Percentiles rank a stretch among this genome's conserved stretches.
Evolutionary conservation across 2,888 invertebrate species (phyloP).

Genomic region (Pantelozetes paolii): DNA sequence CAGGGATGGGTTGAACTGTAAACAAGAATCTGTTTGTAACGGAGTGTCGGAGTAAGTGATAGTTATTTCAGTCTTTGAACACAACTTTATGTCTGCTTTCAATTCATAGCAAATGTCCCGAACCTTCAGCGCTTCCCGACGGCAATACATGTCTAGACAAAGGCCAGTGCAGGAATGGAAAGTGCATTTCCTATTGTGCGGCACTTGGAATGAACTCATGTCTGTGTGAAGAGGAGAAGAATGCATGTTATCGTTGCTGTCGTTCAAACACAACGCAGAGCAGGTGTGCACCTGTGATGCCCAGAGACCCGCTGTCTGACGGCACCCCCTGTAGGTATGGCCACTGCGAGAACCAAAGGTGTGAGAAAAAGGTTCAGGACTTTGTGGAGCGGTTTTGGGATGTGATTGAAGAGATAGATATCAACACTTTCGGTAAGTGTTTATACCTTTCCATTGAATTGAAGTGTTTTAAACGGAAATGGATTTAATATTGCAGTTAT

Average conservation of each 20-base stretch:
- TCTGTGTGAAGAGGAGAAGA: constrained; percentile 89
- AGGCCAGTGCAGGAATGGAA: constrained; percentile 83
- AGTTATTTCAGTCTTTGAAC: neutral
- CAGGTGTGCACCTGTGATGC: constrained; percentile 83
- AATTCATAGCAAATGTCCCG: constrained; percentile 63
- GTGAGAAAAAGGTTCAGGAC: constrained; percentile 89
- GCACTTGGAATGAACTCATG: constrained; percentile 87
- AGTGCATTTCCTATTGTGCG: constrained; percentile 91
- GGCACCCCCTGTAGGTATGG: constrained; percentile 95
- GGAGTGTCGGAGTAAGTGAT: constrained; percentile 62
- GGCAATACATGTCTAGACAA: constrained; percentile 82
- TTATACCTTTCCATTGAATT: neutral
- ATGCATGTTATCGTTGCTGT: constrained; percentile 91
- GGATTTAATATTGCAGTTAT: constrained; percentile 56
- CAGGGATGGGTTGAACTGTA: constrained; percentile 84
- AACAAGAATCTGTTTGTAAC: constrained; percentile 72
- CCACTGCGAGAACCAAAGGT: constrained; percentile 91
- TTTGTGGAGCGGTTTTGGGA: constrained; percentile 95
- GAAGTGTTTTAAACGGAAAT: neutral
- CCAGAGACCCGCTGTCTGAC: constrained; percentile 80
- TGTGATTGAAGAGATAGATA: constrained; percentile 92
- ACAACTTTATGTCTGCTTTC: neutral
- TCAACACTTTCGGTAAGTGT: constrained; percentile 68
- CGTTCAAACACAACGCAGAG: constrained; percentile 72
- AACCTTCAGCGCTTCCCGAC: constrained; percentile 79